These are phyloP conservation scores for Doryteuthis pealeii DNA, from an alignment of 1,140 invertebrate genomes.

Conservation along the genomic window DNA sequence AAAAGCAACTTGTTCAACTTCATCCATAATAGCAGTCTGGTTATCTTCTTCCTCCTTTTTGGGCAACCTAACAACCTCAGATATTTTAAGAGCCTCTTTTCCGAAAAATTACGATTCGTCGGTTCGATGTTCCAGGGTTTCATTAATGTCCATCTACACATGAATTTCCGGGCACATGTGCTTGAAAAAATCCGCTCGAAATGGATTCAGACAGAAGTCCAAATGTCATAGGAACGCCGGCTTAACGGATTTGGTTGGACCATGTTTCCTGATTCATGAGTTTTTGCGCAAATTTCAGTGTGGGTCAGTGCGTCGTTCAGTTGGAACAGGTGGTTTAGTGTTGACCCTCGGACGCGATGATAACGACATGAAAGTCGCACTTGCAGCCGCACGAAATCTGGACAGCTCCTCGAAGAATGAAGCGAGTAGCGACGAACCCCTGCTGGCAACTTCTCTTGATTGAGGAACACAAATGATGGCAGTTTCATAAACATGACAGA, in stretches of 20 bases:
- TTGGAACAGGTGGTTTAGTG: neutral
- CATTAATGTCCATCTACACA: conserved; percentile 17
- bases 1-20: conserved; percentile 99
- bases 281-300: conserved; percentile 1
- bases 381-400: conserved; percentile 32
- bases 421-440: conserved; percentile 36
- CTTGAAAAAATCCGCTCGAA: conserved; percentile 12
- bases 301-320: neutral
- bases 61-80: conserved; percentile 32
- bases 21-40: conserved; percentile 59
- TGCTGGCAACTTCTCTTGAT: conserved; percentile 42
- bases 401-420: conserved; percentile 24
- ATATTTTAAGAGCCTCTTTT: conserved; percentile 35
- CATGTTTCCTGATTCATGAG: neutral
- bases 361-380: neutral
- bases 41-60: conserved; percentile 37
- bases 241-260: neutral
- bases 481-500: conserved; percentile 61
- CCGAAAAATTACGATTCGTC: conserved; percentile 25
- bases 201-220: neutral
- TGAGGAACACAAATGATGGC: conserved; percentile 45
- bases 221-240: neutral
- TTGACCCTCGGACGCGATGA: neutral
- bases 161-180: conserved; percentile 23
- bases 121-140: conserved; percentile 23